These are phyloP conservation scores for Bruchidius siliquastri DNA, from an alignment of 2,888 invertebrate genomes.

Conservation along the genomic window DNA sequence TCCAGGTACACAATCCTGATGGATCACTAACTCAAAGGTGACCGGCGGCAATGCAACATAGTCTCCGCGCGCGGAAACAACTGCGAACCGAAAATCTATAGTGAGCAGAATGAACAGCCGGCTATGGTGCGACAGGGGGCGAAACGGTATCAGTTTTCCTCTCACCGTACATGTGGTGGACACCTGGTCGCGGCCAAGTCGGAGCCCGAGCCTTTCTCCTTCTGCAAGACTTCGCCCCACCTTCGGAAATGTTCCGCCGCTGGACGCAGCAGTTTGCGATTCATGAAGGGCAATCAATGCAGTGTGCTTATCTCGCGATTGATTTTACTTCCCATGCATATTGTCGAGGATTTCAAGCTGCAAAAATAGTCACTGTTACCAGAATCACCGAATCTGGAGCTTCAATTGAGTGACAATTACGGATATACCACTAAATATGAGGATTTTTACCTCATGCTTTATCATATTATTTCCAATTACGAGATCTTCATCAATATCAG, in stretches of 20 bases:
- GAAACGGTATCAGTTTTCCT: conserved; percentile 26
- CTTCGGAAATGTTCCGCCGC: conserved; percentile 8
- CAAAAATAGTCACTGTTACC: too few species aligned
- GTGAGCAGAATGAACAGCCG: not conserved
- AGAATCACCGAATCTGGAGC: too few species aligned
- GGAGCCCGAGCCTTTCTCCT: conserved; percentile 16
- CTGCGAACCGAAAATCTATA: not conserved
- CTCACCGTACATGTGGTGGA: conserved; percentile 24
- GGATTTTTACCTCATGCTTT: too few species aligned
- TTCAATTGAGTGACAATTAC: too few species aligned
- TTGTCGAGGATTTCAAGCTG: too few species aligned
- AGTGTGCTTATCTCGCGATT: too few species aligned
- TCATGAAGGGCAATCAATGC: too few species aligned
- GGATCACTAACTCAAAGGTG: not conserved
- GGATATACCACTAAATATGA: too few species aligned
- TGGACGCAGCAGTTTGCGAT: not conserved
- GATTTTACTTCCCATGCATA: too few species aligned
- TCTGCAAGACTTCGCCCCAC: conserved; percentile 8
- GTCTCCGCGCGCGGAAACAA: not conserved
- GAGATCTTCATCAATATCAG: too few species aligned
- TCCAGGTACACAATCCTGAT: not conserved
- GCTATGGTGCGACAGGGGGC: conserved; percentile 6
- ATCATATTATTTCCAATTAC: too few species aligned
- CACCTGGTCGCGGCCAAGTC: not conserved
- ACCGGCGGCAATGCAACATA: not conserved